A percentile compares a stretch with the other conserved stretches of the same genome.
phyloP scores from a whole-genome alignment of 2,888 invertebrate genomes.

The Xestobium rufovillosum region DNA sequence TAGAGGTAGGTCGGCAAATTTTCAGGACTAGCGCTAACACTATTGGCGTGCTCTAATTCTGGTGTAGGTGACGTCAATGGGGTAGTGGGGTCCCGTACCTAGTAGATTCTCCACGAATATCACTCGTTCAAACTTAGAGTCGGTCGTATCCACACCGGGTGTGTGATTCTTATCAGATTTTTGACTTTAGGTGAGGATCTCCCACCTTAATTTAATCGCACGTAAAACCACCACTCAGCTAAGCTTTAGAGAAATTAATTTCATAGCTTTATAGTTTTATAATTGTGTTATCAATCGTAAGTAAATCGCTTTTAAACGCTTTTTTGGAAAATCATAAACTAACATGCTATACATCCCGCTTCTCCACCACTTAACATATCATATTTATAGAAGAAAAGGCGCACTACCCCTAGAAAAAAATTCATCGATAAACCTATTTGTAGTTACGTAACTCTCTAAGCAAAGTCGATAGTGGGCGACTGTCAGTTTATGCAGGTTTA shows the following conservation, averaged over 20 bases:
- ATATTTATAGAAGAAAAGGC: no score
- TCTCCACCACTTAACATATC: no score
- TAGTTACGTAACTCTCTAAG: no score
- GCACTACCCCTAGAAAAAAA: no score
- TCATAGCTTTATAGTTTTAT: neutral
- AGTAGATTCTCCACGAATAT: slow-evolving; percentile 35
- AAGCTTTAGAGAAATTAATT: neutral
- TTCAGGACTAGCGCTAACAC: slow-evolving; percentile 26
- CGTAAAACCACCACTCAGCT: neutral
- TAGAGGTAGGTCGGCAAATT: slow-evolving; percentile 7
- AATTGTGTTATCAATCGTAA: slow-evolving; percentile 1
- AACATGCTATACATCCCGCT: no score
- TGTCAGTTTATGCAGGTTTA: no score
- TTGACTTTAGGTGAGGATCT: slow-evolving; percentile 1
- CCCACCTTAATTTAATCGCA: no score
- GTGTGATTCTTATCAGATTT: neutral
- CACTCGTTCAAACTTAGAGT: neutral
- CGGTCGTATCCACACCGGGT: neutral
- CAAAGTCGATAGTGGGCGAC: no score
- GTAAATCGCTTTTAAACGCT: no score
- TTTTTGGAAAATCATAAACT: no score
- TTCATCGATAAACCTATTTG: no score
- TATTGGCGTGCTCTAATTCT: slow-evolving; percentile 34
- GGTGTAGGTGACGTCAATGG: slow-evolving; percentile 34
- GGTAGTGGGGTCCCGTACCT: slow-evolving; percentile 31